These are phyloP conservation scores for Scaptomyza flava DNA, from an alignment of 2,888 invertebrate species.

Conservation along the genomic window DNA sequence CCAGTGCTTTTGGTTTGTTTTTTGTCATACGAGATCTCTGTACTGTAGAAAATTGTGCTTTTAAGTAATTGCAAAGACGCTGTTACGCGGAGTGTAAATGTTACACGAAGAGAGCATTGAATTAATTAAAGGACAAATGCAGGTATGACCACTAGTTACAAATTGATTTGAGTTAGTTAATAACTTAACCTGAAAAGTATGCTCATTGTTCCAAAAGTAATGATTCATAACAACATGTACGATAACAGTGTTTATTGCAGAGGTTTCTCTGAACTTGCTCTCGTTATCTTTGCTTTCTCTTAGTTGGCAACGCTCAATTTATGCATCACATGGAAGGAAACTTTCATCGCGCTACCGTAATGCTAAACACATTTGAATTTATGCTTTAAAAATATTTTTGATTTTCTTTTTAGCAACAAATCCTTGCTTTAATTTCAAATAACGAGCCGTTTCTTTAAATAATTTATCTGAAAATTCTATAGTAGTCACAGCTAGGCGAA, in stretches of 20 bases:
- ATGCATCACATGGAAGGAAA: neutral
- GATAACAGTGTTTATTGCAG: conserved; percentile 20
- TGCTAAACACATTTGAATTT: neutral
- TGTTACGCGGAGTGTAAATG: conserved; percentile 9
- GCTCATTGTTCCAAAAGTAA: neutral
- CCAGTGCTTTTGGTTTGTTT: conserved; percentile 5
- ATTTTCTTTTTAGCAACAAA: neutral
- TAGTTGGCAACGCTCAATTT: conserved; percentile 12
- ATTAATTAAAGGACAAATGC: neutral
- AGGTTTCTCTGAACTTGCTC: conserved; percentile 7
- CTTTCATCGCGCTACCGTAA: too few species aligned
- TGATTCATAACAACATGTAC: conserved; percentile 37
- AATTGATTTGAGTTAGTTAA: conserved; percentile 8
- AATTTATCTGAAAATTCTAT: conserved; percentile 13
- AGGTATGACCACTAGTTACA: neutral
- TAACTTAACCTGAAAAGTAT: neutral
- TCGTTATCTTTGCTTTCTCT: conserved; percentile 7
- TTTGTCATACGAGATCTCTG: conserved; percentile 24
- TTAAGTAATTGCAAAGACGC: conserved; percentile 50
- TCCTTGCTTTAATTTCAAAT: neutral
- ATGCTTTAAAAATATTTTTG: neutral
- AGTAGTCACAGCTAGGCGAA: conserved; percentile 10
- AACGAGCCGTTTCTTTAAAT: neutral
- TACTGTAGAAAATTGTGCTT: conserved; percentile 47
- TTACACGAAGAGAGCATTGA: neutral